Percentiles rank a stretch among this genome's conserved stretches.
Evolutionary conservation across 2,113 vertebrate species (phyloP).

Genomic region (Gambusia holbrooki): DNA sequence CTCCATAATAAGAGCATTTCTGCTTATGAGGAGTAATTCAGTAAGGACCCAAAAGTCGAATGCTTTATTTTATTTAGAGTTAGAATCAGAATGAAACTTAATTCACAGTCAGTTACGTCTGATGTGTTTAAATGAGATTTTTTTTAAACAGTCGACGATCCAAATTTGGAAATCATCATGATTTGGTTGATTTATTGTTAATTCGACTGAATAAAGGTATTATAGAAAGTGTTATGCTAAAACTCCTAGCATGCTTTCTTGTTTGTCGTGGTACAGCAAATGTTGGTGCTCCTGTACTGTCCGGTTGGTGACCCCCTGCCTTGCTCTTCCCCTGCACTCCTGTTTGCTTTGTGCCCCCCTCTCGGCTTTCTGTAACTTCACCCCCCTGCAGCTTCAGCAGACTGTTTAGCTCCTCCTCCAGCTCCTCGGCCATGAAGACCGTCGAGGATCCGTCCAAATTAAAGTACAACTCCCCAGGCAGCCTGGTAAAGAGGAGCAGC

Average conservation of each 20-base stretch:
- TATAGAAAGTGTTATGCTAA: slow-evolving; percentile 4
- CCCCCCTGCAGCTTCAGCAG: slow-evolving; percentile 89
- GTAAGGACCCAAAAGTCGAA: neutral
- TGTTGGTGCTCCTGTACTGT: slow-evolving; percentile 37
- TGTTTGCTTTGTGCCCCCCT: slow-evolving; percentile 35
- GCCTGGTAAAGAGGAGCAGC: slow-evolving; percentile 81
- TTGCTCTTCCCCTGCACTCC: slow-evolving; percentile 50
- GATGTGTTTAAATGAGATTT: neutral
- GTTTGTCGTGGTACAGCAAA: slow-evolving; percentile 30
- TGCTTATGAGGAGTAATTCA: neutral
- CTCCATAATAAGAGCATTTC: slow-evolving; percentile 8
- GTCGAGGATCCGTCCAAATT: slow-evolving; percentile 88
- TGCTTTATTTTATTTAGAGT: neutral
- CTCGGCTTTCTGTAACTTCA: slow-evolving; percentile 49
- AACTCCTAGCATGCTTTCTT: slow-evolving; percentile 66
- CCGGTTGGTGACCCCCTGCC: slow-evolving; percentile 56
- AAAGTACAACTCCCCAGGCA: slow-evolving; percentile 88
- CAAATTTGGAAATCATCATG: neutral
- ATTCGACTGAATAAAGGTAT: neutral
- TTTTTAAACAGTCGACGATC: neutral
- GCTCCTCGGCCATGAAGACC: slow-evolving; percentile 85
- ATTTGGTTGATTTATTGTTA: neutral
- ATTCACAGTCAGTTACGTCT: too few species aligned
- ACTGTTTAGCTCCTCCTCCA: slow-evolving; percentile 92
- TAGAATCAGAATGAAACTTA: neutral